A percentile compares a stretch with the other conserved stretches of the same genome.
These are phyloP conservation scores for Gymnopithys bicolor DNA, from an alignment of 2,797 vertebrate genomes.

Conservation along the genomic window DNA sequence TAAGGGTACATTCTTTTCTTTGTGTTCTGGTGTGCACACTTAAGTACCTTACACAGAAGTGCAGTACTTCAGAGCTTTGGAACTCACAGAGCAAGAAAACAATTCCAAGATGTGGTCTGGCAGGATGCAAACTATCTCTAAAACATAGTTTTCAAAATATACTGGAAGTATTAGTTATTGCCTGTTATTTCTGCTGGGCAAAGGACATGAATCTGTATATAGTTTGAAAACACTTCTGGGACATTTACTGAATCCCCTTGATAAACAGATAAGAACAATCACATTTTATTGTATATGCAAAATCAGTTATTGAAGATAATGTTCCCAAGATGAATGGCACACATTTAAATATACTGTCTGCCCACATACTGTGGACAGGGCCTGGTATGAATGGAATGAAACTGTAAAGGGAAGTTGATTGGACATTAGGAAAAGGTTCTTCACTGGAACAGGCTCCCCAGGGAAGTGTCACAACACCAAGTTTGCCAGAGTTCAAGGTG, in stretches of 20 bases:
- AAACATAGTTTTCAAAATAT: not conserved
- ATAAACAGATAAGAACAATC: not conserved
- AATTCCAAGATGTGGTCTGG: not conserved
- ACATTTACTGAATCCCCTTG: not conserved
- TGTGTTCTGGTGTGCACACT: not conserved
- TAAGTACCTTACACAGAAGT: not conserved
- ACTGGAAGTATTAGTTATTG: not conserved
- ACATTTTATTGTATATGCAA: not conserved
- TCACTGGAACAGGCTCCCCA: not conserved
- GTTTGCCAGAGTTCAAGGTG: not conserved
- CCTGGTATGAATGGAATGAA: not conserved
- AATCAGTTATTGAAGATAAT: not conserved
- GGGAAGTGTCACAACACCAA: not conserved
- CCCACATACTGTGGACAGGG: not conserved
- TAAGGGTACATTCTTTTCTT: not conserved
- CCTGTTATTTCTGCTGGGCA: not conserved
- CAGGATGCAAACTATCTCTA: not conserved
- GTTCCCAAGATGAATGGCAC: not conserved
- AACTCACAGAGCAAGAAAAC: not conserved
- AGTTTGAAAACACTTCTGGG: not conserved
- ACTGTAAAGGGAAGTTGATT: not conserved
- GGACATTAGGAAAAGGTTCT: not conserved
- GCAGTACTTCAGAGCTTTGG: not conserved
- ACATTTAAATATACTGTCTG: not conserved
- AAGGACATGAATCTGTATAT: not conserved